phyloP scores from a whole-genome alignment of 2,888 invertebrate species.

The Drosophila anceps region DNA sequence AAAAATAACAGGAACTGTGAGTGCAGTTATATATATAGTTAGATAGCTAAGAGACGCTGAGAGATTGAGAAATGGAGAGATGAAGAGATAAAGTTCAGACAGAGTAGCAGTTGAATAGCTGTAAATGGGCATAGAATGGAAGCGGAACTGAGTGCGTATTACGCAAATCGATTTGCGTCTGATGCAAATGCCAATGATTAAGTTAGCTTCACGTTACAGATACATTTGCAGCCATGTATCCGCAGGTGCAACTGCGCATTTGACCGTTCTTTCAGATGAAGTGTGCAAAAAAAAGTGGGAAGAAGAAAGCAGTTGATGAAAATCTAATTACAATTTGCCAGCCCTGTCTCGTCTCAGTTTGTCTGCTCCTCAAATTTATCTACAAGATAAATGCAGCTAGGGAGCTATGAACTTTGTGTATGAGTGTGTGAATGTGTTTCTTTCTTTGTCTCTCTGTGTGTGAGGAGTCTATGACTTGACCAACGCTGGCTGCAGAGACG shows the following conservation, averaged over 20 bases:
- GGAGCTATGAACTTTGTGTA: slow-evolving; percentile 51
- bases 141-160: slow-evolving; percentile 52
- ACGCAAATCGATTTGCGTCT: slow-evolving; percentile 70
- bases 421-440: slow-evolving; percentile 16
- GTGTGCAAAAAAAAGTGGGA: slow-evolving; percentile 42
- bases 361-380: slow-evolving; percentile 64
- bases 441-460: slow-evolving; percentile 43
- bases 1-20: slow-evolving; percentile 68
- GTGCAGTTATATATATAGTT: slow-evolving; percentile 44
- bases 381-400: slow-evolving; percentile 79
- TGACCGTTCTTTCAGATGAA: slow-evolving; percentile 64
- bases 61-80: slow-evolving; percentile 16
- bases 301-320: slow-evolving; percentile 28
- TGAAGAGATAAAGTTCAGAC: slow-evolving; percentile 35
- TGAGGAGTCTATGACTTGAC: slow-evolving; percentile 62
- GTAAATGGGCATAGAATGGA: slow-evolving; percentile 38
- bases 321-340: slow-evolving; percentile 76
- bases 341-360: slow-evolving; percentile 29
- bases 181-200: slow-evolving; percentile 73
- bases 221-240: slow-evolving; percentile 72
- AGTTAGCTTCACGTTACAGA: slow-evolving; percentile 64
- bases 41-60: slow-evolving; percentile 8
- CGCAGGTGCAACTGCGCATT: slow-evolving; percentile 69
- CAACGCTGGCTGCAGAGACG: slow-evolving; percentile 51
- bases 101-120: slow-evolving; percentile 42